A percentile compares a stretch with the other conserved stretches of the same genome.
These are phyloP conservation scores for Gouania willdenowi DNA, from an alignment of 2,797 vertebrate species.

Conservation along the genomic window DNA sequence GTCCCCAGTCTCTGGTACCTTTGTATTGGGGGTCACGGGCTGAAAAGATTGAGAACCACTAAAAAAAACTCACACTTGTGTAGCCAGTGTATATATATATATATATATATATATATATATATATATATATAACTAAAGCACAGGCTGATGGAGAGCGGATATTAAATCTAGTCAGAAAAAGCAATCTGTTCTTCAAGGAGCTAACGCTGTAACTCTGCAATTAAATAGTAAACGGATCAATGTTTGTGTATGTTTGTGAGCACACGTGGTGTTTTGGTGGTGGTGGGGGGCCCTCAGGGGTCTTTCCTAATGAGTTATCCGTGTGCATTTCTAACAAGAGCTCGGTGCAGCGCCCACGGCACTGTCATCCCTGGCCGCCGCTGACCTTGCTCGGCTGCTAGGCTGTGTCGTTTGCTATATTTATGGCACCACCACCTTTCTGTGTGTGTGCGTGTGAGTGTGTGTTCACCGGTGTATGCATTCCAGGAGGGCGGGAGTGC, in stretches of 20 bases:
- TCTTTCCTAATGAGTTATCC: conserved; percentile 81
- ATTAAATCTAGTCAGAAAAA: conserved; percentile 45
- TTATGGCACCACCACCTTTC: conserved; percentile 72
- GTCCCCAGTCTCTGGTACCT: too few relatives aligned
- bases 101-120: conserved; percentile 17
- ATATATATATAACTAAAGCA: conserved; percentile 16
- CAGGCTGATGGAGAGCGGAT: conserved; percentile 27
- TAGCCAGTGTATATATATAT: too few relatives aligned
- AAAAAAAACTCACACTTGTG: too few relatives aligned
- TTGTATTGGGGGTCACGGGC: too few relatives aligned
- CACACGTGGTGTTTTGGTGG: conserved; percentile 60
- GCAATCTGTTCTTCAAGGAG: conserved; percentile 23
- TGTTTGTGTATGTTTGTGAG: conserved; percentile 69
- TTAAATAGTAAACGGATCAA: conserved; percentile 73
- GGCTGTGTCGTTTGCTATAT: conserved; percentile 80
- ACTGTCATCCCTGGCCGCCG: conserved; percentile 77
- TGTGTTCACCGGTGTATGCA: conserved; percentile 48
- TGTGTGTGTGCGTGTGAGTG: conserved; percentile 8
- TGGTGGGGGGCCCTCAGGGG: conserved; percentile 68
- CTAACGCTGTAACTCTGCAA: conserved; percentile 55
- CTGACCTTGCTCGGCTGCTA: conserved; percentile 81
- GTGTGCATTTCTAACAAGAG: conserved; percentile 79
- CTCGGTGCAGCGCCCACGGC: conserved; percentile 74
- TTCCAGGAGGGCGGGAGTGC: conserved; percentile 58
- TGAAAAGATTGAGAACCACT: too few relatives aligned